These are phyloP conservation scores for Lissocephala sabroskyi DNA, from an alignment of 2,888 invertebrate genomes.

Conservation along the genomic window DNA sequence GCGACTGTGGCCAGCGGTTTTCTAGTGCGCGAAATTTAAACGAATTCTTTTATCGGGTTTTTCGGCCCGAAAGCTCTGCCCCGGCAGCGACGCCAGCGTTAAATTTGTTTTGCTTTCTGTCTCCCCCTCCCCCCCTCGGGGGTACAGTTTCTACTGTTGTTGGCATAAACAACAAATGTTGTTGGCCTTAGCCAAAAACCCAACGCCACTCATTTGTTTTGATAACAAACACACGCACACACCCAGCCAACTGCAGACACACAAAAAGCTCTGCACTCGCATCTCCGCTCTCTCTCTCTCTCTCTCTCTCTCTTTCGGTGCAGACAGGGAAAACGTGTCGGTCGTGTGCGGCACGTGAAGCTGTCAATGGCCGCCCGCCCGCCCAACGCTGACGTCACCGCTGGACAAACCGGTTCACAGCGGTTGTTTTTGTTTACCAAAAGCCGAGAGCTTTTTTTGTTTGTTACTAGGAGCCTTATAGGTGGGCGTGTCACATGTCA, in stretches of 20 bases:
- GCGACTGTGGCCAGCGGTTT: conserved; percentile 50
- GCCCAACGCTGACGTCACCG: background rate
- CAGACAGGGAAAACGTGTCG: conserved; percentile 36
- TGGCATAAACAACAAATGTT: conserved; percentile 30
- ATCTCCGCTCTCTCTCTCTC: too few relatives aligned
- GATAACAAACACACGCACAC: conserved; percentile 14
- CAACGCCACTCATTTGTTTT: too few relatives aligned
- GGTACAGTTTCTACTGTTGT: conserved; percentile 57
- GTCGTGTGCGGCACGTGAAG: conserved; percentile 59
- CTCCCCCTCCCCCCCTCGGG: conserved; percentile 11
- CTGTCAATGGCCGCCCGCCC: conserved; percentile 21
- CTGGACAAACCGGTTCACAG: conserved; percentile 35
- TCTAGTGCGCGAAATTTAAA: conserved; percentile 57
- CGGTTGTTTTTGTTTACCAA: conserved; percentile 53
- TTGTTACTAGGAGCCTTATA: too few relatives aligned
- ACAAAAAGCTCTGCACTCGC: conserved; percentile 4
- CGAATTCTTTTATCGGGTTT: conserved; percentile 59
- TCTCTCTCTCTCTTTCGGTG: background rate
- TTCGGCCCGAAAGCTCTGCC: conserved; percentile 39
- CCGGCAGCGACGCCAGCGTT: conserved; percentile 22
- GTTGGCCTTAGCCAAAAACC: conserved; percentile 48
- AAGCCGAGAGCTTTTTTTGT: too few relatives aligned
- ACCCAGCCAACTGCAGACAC: conserved; percentile 15
- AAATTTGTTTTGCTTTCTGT: conserved; percentile 53
- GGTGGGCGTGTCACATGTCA: too few relatives aligned